A percentile compares a stretch with the other conserved stretches of the same genome.
Evolutionary conservation across 2,113 vertebrate genomes (phyloP).

Genomic region (Planiliza haematocheilus): DNA sequence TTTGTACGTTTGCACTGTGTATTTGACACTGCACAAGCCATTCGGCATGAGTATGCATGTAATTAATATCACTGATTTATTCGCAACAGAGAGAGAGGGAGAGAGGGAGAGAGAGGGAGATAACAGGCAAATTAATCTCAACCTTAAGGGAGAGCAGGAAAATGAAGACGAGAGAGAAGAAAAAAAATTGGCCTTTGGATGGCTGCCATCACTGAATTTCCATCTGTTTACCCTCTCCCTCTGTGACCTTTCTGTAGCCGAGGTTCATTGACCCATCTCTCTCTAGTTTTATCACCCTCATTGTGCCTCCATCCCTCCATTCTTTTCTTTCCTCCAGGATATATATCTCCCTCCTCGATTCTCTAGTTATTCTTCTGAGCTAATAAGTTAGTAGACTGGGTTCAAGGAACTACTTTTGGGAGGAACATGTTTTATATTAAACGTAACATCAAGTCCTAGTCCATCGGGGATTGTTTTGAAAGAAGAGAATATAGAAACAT

Average conservation of each 20-base stretch:
- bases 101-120: conserved; percentile 31
- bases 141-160: conserved; percentile 36
- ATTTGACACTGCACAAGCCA: conserved; percentile 45
- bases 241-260: conserved; percentile 54
- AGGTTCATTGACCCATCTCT: conserved; percentile 76
- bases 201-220: conserved; percentile 80
- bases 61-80: conserved; percentile 67
- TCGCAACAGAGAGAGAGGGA: conserved; percentile 30
- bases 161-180: conserved; percentile 7
- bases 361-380: conserved; percentile 57
- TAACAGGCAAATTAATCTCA: conserved; percentile 38
- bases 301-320: conserved; percentile 47
- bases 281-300: conserved; percentile 63
- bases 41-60: conserved; percentile 13
- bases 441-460: conserved; percentile 26
- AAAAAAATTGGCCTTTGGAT: conserved; percentile 66
- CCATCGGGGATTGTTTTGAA: conserved; percentile 42
- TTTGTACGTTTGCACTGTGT: conserved; percentile 34
- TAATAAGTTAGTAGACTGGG: conserved; percentile 76
- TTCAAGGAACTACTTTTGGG: conserved; percentile 77
- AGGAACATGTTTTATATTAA: conserved; percentile 76
- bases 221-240: conserved; percentile 84
- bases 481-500: conserved; percentile 38
- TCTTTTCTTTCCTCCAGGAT: conserved; percentile 58
- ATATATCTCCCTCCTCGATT: conserved; percentile 72